Base-by-base conservation (phyloP, 2,797 vertebrate species). In the Poliocrania exsul region DNA sequence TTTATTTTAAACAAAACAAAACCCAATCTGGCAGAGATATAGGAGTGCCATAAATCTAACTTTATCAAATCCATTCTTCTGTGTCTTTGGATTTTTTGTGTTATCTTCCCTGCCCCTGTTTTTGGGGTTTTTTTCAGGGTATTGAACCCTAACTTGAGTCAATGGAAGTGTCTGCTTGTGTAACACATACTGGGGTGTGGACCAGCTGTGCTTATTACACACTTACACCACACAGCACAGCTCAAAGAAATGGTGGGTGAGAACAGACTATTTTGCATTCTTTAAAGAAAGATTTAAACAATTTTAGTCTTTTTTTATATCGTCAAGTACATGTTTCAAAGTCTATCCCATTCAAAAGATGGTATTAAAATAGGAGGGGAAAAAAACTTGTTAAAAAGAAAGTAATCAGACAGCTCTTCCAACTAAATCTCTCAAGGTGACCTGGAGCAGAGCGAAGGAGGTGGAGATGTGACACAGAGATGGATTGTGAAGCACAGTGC, bases 161-260 rank as follows among this genome's bases (percentile, higher is more conserved):
- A 70, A 0, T 78, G 24, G 31, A 78, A 71, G 5, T 53, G 28
- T 56, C 80, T 77, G 40, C 23, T 42, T 81, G 24, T 71, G 54
- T 81, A 61, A 64, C 7, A 5, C 0, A 3, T 29, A 11, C 17
- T 16, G 37, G 53, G 29, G 44, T 46, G 70, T 75, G 83, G 42
- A 26, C 61, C 29, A 60, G 16, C 40, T 70, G 62, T 69, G 47
- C 33, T 75, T 89, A 18, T 31, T 78, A 31, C 24, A 50, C 2
- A 13, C 20, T 60, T 69, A 37, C 26, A 50, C 24, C 28, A 49
- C 16, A 57, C 24, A 53, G 53, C 38, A 16, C 57, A 9, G 28
- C 71, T 93, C 38, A 89, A 65, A 81, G 57, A 81, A 88, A 35
- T 50, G 33, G 28, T 65, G 62, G 79, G 42, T 90, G 66, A 69